Conservation (phyloP, 92 coral and sea anemone species). For the Zoanthus sansibaricus region DNA sequence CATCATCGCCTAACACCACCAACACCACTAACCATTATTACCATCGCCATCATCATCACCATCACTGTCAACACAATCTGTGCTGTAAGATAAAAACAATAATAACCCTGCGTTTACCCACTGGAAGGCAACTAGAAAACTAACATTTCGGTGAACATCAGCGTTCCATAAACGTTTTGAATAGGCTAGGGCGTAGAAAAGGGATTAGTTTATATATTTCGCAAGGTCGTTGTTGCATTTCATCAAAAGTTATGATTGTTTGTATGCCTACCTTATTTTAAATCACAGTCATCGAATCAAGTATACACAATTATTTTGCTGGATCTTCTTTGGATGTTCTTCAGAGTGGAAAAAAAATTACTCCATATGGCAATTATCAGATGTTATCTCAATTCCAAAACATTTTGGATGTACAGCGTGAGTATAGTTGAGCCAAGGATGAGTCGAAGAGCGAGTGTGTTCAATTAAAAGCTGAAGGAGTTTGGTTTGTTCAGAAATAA, state of each 20-base stretch:
- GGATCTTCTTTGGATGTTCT: not conserved
- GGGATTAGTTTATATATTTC: not conserved
- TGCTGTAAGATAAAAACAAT: no score
- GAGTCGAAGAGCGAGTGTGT: not conserved
- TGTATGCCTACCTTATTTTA: constrained; percentile 5
- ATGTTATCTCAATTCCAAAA: not conserved
- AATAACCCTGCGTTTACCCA: not conserved
- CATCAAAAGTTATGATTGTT: not conserved
- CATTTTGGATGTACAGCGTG: not conserved
- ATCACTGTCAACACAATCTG: no score
- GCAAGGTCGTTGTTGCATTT: not conserved
- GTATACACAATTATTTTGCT: not conserved
- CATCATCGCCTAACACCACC: no score
- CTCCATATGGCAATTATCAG: not conserved
- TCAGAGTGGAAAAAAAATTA: not conserved
- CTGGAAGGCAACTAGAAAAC: not conserved
- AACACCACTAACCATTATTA: no score
- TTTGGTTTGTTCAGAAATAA: not conserved
- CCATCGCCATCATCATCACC: no score
- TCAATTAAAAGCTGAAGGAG: not conserved
- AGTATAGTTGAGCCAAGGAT: not conserved
- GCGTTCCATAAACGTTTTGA: not conserved
- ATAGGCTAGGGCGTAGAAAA: not conserved
- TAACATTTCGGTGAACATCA: not conserved
- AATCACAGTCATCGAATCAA: not conserved